These are phyloP conservation scores for Dendroctonus ponderosae DNA, from an alignment of 1,140 invertebrate genomes.

Conservation along the genomic window DNA sequence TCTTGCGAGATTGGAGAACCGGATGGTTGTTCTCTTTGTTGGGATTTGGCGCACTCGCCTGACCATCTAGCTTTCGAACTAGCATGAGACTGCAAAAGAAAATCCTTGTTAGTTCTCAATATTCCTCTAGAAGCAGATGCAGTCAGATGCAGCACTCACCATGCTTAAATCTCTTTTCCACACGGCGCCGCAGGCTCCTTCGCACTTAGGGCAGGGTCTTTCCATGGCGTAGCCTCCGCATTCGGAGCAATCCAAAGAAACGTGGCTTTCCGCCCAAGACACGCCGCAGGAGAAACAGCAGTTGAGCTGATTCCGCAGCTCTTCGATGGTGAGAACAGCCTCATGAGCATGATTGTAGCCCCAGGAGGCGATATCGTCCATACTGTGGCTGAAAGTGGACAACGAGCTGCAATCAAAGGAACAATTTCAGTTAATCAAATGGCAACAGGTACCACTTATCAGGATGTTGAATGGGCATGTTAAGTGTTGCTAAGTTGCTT, in stretches of 20 bases:
- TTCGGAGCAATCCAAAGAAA: constrained; percentile 76
- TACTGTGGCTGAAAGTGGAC: constrained; percentile 45
- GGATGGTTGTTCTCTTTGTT: constrained; percentile 7
- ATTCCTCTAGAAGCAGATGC: not conserved
- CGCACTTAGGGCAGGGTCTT: constrained; percentile 74
- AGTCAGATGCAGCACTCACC: constrained; percentile 58
- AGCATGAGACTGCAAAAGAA: constrained; percentile 66
- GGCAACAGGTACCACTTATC: too few species aligned
- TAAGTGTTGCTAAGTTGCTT: too few species aligned
- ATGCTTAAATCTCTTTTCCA: constrained; percentile 78
- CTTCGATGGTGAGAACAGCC: constrained; percentile 67
- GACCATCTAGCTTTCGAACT: constrained; percentile 73
- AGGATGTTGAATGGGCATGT: too few species aligned
- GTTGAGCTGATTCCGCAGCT: constrained; percentile 66
- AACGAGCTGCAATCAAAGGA: constrained; percentile 44
- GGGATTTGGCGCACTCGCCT: constrained; percentile 58
- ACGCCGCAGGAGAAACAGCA: constrained; percentile 81
- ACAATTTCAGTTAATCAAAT: constrained; percentile 5
- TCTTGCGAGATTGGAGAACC: constrained; percentile 47
- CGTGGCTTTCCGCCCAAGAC: constrained; percentile 77
- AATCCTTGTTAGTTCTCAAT: not conserved
- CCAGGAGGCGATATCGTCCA: constrained; percentile 47
- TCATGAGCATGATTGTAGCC: constrained; percentile 47
- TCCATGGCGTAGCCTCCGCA: constrained; percentile 79
- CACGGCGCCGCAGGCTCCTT: constrained; percentile 68